Evolutionary conservation across 1,140 invertebrate species (phyloP).

Genomic region (Leptinotarsa undecemlineata): DNA sequence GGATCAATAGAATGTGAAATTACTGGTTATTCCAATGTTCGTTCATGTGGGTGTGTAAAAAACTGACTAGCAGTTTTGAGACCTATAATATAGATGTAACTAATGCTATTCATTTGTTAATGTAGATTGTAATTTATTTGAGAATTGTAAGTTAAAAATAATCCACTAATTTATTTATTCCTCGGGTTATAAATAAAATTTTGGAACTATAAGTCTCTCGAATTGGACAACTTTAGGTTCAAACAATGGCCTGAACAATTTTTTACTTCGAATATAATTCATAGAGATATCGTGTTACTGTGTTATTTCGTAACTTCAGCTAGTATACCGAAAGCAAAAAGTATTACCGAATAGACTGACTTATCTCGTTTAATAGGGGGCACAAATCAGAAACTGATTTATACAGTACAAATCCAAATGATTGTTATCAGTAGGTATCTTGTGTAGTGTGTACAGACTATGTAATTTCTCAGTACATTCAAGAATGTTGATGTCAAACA

Average conservation of each 20-base stretch:
- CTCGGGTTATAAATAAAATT: slow-evolving; percentile 8
- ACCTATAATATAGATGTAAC: slow-evolving; percentile 8
- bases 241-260: slow-evolving; percentile 2
- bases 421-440: too few species aligned
- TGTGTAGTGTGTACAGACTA: too few species aligned
- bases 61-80: background rate
- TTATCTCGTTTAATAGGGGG: too few species aligned
- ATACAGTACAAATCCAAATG: too few species aligned
- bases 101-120: slow-evolving; percentile 8
- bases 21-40: slow-evolving; percentile 2
- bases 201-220: background rate
- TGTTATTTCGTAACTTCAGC: background rate
- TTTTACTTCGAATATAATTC: background rate
- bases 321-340: background rate
- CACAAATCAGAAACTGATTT: too few species aligned
- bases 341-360: too few species aligned
- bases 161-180: slow-evolving; percentile 4
- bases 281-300: slow-evolving; percentile 2
- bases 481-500: too few species aligned
- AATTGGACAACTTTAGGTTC: background rate
- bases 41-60: slow-evolving; percentile 5
- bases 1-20: slow-evolving; percentile 5
- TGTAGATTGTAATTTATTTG: slow-evolving; percentile 8
- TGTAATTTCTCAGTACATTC: too few species aligned
- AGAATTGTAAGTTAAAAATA: background rate